Evolutionary conservation across 2,888 invertebrate species (phyloP), one percentile per base, ranked within the genome.

Genomic region (Heliothis peltigera): DNA sequence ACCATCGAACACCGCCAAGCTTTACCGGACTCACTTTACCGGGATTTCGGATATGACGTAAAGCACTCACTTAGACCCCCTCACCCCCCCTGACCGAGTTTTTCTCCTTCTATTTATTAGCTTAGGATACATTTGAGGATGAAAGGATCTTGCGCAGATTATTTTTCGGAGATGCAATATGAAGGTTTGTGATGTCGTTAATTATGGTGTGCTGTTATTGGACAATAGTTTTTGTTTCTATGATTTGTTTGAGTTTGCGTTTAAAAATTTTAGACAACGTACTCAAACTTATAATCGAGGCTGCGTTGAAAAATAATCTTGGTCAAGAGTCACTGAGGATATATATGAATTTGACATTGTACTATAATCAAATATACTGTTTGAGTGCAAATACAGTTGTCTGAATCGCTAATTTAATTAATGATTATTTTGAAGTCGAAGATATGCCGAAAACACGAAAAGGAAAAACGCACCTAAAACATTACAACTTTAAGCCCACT

Each of bases 31-130:
- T 94, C 94, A 93, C 94, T 94, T 92, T 92, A 92, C 94, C 90
- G 92, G 94, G 94, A 94, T 95, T 94, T 94, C 91, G 91, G 93
- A 93, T 94, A 94, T 95, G 94, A 94, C 94, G 94, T 93, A 93
- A 93, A 93, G 91, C 92, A 94, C 94, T 94, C 93, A 92, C 90
- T 92, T 92, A 92, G 88, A 84, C 82, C 87, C 83, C 84, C 82
- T 83, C 78, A 82, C 83, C 76, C 83, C 82, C 88, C 80, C 87
- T 91, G 92, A 91, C 92, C 92, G 92, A 92, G 86, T 92, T 94
- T 93, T 92, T 92, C 91, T 88, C 86, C 82, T 85, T 83, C 88
- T 91, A 92, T 93, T 93, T 93, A 93, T 93, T 92, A 92, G 89
- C 89, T 90, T 87, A 86, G 89, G 90, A 91, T 91, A 90, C 89